Evolutionary conservation across 1,140 invertebrate species (phyloP), one percentile per base, ranked within the genome.

Genomic region (Drosophila elegans): DNA sequence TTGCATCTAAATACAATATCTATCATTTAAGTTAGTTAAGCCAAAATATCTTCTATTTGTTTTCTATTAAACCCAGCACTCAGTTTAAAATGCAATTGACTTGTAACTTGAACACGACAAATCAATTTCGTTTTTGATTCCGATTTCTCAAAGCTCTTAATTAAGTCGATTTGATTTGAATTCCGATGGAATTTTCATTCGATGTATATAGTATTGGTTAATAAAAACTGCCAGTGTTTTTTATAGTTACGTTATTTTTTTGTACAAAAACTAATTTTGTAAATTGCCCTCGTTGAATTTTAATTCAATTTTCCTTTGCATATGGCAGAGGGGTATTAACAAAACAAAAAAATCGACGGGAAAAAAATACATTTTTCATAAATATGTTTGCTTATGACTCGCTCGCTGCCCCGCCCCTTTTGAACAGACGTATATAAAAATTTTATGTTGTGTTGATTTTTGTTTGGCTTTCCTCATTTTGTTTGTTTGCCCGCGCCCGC

Each of bases 221-320:
- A 67, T 69, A 13, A 67, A 67, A 69, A 67, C 29, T 2, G 0
- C 41, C 13, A n/a, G 10, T 29, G 3, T 25, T 11, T 12, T 48
- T 45, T 60, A 12, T 2, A 32, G 5, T 32, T 32, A 32, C 6
- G 29, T 29, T 25, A n/a, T 27, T 61, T 38, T 21, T 27, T 34
- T 42, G 48, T 46, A 32, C 9, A 6, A 67, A 69, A 56, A 69
- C 63, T 73, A 45, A 72, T 72, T 72, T 51, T 38, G 32, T 72
- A 72, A 73, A 73, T 72, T 73, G 45, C 67, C 66, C 34, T 73
- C 67, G 69, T 48, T 74, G 48, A 62, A 62, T 74, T 74, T 74
- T 53, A 74, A 74, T 74, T 74, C 49, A 74, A 74, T 54, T 74
- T 53, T 36, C 36, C 56, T 41, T 54, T 69, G 51, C 63, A 71